Percentiles rank a stretch among this genome's conserved stretches.
phyloP scores from a whole-genome alignment of 1,140 invertebrate species.

The Zaprionus davidi region DNA sequence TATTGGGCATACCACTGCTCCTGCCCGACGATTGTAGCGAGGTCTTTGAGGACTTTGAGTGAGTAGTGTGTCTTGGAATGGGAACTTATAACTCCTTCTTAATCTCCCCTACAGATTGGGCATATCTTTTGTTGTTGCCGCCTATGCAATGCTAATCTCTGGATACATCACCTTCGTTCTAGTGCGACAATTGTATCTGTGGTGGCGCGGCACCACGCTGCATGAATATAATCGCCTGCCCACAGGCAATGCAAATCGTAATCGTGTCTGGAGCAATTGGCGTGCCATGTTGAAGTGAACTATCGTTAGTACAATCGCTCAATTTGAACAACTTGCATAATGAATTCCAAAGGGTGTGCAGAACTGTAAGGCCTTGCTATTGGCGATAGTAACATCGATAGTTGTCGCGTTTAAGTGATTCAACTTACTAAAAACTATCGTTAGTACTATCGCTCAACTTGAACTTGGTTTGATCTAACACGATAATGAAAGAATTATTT shows the following conservation, averaged over 20 bases:
- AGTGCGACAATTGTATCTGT: constrained; percentile 62
- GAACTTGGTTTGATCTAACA: too few species aligned
- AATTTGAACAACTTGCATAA: not conserved
- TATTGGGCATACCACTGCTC: constrained; percentile 74
- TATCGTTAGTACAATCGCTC: not conserved
- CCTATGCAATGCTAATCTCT: constrained; percentile 71
- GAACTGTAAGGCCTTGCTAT: too few species aligned
- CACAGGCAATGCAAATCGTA: constrained; percentile 50
- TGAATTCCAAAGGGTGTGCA: too few species aligned
- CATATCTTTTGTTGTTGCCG: constrained; percentile 74
- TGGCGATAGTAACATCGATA: too few species aligned
- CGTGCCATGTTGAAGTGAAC: constrained; percentile 61
- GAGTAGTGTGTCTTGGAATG: constrained; percentile 37
- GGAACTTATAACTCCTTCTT: too few species aligned
- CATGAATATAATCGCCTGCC: constrained; percentile 77
- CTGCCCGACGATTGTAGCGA: constrained; percentile 85
- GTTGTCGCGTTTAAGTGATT: too few species aligned
- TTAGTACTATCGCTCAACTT: too few species aligned
- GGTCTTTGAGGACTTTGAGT: constrained; percentile 84
- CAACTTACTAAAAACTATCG: too few species aligned
- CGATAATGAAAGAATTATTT: not conserved
- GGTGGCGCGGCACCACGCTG: constrained; percentile 63
- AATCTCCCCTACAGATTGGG: constrained; percentile 49
- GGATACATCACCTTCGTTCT: constrained; percentile 54
- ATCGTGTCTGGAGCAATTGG: constrained; percentile 71